Conservation (phyloP, 92 coral and sea anemone species). For the Ricordea florida region DNA sequence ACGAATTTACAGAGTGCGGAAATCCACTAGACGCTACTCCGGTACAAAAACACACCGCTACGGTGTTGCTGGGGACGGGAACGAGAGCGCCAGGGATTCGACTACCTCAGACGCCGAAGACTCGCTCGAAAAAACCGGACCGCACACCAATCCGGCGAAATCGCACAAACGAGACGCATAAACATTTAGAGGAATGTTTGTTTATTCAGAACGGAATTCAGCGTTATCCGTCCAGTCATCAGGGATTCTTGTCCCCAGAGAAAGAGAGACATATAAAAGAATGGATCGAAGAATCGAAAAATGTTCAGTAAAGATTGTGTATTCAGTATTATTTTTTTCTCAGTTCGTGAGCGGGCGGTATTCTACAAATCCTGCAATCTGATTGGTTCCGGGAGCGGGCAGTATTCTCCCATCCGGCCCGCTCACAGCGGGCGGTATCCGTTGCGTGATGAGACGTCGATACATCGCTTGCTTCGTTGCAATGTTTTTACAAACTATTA, state of each 20-base stretch:
- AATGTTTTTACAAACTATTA: no score
- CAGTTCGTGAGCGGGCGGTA: no score
- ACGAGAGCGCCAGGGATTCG: neutral
- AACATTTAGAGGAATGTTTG: conserved; percentile 47
- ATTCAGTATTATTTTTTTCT: neutral
- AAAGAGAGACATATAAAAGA: conserved; percentile 29
- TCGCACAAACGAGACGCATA: neutral
- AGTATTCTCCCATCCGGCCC: no score
- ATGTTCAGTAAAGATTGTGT: neutral
- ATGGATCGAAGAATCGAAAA: conserved; percentile 8
- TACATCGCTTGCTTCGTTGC: no score
- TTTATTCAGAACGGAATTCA: conserved; percentile 67
- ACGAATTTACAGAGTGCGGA: neutral
- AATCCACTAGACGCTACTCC: neutral
- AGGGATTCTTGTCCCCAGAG: conserved; percentile 17
- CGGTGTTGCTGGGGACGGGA: conserved; percentile 2
- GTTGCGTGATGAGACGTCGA: no score
- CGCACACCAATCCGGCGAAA: conserved; percentile 2
- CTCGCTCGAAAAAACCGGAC: no score
- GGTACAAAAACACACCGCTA: conserved; percentile 2
- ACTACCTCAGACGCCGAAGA: no score
- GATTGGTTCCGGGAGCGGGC: no score
- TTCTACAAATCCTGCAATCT: no score
- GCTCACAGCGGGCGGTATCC: no score
- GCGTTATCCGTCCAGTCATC: conserved; percentile 7